Evolutionary conservation across 2,797 vertebrate genomes (phyloP), one percentile per base, ranked within the genome.

Genomic region (Pampus argenteus): DNA sequence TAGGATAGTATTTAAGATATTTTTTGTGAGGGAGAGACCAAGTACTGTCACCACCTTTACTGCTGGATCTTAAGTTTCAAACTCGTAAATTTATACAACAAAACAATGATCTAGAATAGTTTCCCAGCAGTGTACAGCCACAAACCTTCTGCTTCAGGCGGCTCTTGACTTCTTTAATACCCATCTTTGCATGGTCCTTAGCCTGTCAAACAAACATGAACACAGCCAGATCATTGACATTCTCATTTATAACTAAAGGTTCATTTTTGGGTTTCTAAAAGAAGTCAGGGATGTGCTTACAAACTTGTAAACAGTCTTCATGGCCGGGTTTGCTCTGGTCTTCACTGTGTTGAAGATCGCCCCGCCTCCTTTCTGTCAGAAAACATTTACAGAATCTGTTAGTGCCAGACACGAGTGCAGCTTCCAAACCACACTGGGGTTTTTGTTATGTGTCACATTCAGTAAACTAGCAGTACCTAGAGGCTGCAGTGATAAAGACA

Each of bases 271-370:
- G 1, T 11, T 15, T 52, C 15, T 3, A 28, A 54, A 1, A 36
- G 22, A 61, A 28, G 42, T 7, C 9, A 25, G n/a, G 2, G 6
- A 31, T 9, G 0, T 64, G 94, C 98, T 97, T 95, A 99, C 98
- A 92, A 99, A 98, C 91, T 99, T 99, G 91, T 99, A 99, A 85
- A 96, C 98, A 0, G 95, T 98, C 93, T 96, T 99, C 98, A 99
- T 99, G 61, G 98, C 98, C 0, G 98, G 98, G 82, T 99, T 99
- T 18, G 98, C 98, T 91, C 96, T 98, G 8, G 98, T 99, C 94
- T 95, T 99, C 81, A 99, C 95, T 0, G 97, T 97, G 84, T 99
- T 99, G 80, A 99, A 93, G 89, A 99, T 96, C 54, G 97, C 98
- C 22, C 98, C 98, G 7, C 98, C 97, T 70, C 98, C 97, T 95